Evolutionary conservation across 2,888 invertebrate genomes (phyloP).

Genomic region (Asteroscopus sphinx): DNA sequence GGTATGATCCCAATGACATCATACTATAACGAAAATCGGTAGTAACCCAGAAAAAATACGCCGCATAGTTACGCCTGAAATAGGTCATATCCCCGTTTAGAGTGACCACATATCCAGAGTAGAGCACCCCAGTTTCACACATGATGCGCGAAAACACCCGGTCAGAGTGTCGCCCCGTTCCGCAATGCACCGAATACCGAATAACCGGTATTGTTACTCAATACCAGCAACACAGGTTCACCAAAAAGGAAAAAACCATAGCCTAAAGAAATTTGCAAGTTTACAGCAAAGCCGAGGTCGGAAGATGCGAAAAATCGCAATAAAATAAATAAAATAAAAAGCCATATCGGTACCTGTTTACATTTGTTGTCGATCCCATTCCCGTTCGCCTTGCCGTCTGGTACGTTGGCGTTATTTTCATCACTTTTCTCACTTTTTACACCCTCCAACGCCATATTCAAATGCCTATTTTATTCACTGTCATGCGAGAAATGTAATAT

Average conservation of each 20-base stretch:
- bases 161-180: too few species aligned
- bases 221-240: slow-evolving; percentile 15
- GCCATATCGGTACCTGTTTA: slow-evolving; percentile 86
- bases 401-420: slow-evolving; percentile 87
- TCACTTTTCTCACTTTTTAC: slow-evolving; percentile 89
- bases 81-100: slow-evolving; percentile 85
- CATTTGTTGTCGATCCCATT: slow-evolving; percentile 90
- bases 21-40: slow-evolving; percentile 55
- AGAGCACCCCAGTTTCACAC: slow-evolving; percentile 67
- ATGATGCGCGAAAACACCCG: slow-evolving; percentile 79
- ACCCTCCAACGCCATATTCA: slow-evolving; percentile 88
- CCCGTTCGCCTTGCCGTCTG: slow-evolving; percentile 88
- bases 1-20: slow-evolving; percentile 53
- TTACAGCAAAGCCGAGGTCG: slow-evolving; percentile 25
- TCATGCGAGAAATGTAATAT: slow-evolving; percentile 80
- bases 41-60: slow-evolving; percentile 64
- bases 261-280: background rate
- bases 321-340: slow-evolving; percentile 67
- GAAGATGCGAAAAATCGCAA: slow-evolving; percentile 54
- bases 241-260: slow-evolving; percentile 34
- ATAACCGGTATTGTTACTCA: slow-evolving; percentile 31
- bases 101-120: slow-evolving; percentile 74
- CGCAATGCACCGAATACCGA: slow-evolving; percentile 54
- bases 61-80: slow-evolving; percentile 74
- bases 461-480: slow-evolving; percentile 83